Evolutionary conservation across 2,113 vertebrate species (phyloP).

Genomic region (Ginglymostoma cirratum): DNA sequence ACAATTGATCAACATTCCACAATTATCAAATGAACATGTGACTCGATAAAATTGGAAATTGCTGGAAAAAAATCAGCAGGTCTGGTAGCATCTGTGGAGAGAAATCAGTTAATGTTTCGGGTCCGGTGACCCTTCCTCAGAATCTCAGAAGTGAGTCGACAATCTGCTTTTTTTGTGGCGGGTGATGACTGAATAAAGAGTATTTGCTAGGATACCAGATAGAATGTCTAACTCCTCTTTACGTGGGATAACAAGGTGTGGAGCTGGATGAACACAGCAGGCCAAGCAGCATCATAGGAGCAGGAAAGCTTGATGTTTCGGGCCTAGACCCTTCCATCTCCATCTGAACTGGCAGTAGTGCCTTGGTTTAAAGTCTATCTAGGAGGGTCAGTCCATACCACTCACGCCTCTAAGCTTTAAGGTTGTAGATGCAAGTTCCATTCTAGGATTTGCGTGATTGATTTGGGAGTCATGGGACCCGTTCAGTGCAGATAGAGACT

Average conservation of each 20-base stretch:
- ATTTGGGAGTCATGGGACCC: too few species aligned
- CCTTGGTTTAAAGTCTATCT: background rate
- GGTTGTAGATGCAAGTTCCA: background rate
- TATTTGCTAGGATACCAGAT: background rate
- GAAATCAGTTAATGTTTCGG: too few species aligned
- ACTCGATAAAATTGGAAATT: background rate
- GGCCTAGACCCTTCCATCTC: background rate
- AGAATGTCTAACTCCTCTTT: background rate
- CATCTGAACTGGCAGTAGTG: background rate
- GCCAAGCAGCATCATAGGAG: too few species aligned
- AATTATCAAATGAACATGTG: background rate
- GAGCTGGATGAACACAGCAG: too few species aligned
- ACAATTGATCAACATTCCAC: background rate
- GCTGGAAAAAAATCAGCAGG: too few species aligned
- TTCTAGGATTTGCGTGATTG: background rate
- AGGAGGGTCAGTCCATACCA: background rate
- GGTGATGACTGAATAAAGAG: background rate
- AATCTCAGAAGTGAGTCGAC: too few species aligned
- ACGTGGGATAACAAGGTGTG: too few species aligned
- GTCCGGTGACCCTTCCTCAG: too few species aligned
- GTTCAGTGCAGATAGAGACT: too few species aligned
- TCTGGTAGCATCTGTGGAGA: too few species aligned
- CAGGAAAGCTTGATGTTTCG: too few species aligned
- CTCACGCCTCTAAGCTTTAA: background rate
- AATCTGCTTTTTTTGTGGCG: background rate